These are phyloP conservation scores for Cassiopea xamachana DNA, from an alignment of 30 jellyfish, hydroid and myxozoan genomes.

Conservation along the genomic window DNA sequence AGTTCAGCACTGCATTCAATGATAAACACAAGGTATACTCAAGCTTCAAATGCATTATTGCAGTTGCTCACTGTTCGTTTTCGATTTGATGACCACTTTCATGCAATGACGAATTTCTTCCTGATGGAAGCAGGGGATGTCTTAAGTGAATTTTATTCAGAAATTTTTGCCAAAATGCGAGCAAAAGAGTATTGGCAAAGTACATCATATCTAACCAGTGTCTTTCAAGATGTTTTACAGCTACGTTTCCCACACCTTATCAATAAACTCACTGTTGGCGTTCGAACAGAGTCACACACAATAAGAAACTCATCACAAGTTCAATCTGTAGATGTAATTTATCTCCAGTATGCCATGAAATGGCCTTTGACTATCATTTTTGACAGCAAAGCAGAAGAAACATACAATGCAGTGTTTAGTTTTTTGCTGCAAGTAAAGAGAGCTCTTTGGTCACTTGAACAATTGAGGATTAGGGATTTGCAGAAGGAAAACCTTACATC, in stretches of 20 bases:
- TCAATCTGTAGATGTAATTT: slow-evolving; percentile 39
- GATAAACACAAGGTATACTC: slow-evolving; percentile 53
- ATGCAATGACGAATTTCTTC: slow-evolving; percentile 71
- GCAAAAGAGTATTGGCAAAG: slow-evolving; percentile 73
- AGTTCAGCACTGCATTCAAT: slow-evolving; percentile 60
- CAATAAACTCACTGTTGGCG: slow-evolving; percentile 46
- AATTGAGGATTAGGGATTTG: slow-evolving; percentile 62
- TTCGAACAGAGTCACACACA: slow-evolving; percentile 38
- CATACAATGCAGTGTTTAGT: slow-evolving; percentile 74
- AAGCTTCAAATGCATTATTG: slow-evolving; percentile 46
- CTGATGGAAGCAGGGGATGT: slow-evolving; percentile 91
- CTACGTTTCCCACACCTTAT: slow-evolving; percentile 73
- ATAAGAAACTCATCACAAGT: background rate
- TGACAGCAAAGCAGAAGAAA: slow-evolving; percentile 73
- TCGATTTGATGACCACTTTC: slow-evolving; percentile 28
- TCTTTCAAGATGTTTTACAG: slow-evolving; percentile 82
- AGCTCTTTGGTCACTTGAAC: slow-evolving; percentile 89
- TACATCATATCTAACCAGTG: slow-evolving; percentile 78
- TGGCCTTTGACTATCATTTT: slow-evolving; percentile 88
- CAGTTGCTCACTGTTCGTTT: slow-evolving; percentile 37
- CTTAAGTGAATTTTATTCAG: slow-evolving; percentile 76
- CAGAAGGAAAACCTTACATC: background rate
- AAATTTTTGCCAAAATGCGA: slow-evolving; percentile 78
- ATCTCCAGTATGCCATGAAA: slow-evolving; percentile 49
- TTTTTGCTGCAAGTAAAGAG: slow-evolving; percentile 85